Evolutionary conservation across 2,888 invertebrate genomes (phyloP), one percentile per base, ranked within the genome.

Genomic region (Epiperipatus broadwayi): DNA sequence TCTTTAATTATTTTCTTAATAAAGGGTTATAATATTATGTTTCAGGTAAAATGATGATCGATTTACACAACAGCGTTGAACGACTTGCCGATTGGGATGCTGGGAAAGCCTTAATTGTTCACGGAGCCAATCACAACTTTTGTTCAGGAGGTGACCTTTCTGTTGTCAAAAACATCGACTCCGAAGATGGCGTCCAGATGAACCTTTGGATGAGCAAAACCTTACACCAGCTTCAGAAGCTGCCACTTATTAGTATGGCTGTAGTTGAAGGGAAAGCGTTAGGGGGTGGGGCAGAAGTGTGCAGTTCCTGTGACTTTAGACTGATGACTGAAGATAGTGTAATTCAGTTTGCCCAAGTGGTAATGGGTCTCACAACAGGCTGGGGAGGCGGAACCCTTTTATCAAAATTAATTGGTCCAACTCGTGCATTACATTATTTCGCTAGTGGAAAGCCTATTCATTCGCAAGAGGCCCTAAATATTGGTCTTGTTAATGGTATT

Each of bases 261-360:
- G 48, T 64, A 5, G 51, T 68, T 8, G 51, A 62, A 41, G 68
- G 68, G 14, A 49, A 49, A 42, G 65, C 68, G 2, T 44, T 68
- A 2, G 69, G 69, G 5, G 69, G 68, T 2, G 68, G 68, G 3
- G 64, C 68, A 1, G 68, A 69, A 49, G 40, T 69, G 5, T 52
- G 59, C 1, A 54, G 60, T 15, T 56, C 61, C 2, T 64, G 65
- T 47, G 68, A 69, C 47, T 64, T 61, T 43, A 50, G 67, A 12
- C 43, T 67, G 2, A 54, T 64, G 50, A 54, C 58, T 1, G 34
- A 46, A 1, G 39, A 43, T 2, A 57, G 59, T 2, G 54, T 53
- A 35, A 53, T 67, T 21, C 59, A 59, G 5, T 67, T 64, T 47
- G 62, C 66, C 4, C 65, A 68, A 44, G 53, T 50, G 1, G 55